Evolutionary conservation across 2,113 vertebrate genomes (phyloP).

Genomic region (Phaetusa simplex): DNA sequence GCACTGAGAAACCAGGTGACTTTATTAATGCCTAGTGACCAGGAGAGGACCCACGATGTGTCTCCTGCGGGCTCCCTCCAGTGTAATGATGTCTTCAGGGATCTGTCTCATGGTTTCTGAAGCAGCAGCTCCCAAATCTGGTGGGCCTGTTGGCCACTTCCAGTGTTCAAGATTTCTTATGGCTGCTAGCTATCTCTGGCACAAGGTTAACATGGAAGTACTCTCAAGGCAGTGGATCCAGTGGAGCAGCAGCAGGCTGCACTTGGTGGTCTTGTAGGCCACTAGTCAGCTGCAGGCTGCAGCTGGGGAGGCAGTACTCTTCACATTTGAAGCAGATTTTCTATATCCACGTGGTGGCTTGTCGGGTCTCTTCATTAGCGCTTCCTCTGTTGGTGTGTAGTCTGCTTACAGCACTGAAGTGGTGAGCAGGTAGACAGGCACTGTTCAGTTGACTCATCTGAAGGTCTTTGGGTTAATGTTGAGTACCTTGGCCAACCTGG

Average conservation of each 20-base stretch:
- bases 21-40: neutral
- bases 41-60: neutral
- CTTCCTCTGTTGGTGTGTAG: neutral
- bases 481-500: neutral
- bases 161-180: neutral
- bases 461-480: neutral
- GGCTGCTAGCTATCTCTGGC: neutral
- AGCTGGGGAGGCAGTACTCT: neutral
- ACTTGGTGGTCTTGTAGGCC: neutral
- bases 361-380: neutral
- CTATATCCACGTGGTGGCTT: neutral
- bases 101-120: neutral
- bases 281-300: neutral
- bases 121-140: neutral
- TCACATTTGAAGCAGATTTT: neutral
- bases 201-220: neutral
- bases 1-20: neutral
- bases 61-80: neutral
- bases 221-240: neutral
- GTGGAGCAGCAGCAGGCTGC: neutral
- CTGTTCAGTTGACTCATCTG: neutral
- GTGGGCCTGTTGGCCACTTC: neutral
- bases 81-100: neutral
- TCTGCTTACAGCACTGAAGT: neutral
- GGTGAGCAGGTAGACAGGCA: neutral